Conservation (phyloP, 2,113 vertebrate genomes). For the Leptosomus discolor region DNA sequence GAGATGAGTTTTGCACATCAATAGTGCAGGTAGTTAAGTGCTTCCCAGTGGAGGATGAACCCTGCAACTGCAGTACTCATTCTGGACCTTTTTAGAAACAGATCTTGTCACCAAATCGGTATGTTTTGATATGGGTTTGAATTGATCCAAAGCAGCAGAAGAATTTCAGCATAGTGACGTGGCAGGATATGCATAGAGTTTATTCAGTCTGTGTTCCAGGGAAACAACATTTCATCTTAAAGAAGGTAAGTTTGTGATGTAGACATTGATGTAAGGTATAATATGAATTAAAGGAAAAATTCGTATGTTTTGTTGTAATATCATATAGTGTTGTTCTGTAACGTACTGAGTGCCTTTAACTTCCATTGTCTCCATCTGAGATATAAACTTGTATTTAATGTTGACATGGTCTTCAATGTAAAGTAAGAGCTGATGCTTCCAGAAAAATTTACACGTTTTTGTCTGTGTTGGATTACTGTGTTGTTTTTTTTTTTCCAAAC, state of each 20-base stretch:
- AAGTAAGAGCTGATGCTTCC: neutral
- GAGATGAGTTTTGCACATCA: neutral
- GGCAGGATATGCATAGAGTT: neutral
- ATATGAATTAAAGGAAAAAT: neutral
- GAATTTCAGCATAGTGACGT: neutral
- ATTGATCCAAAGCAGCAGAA: neutral
- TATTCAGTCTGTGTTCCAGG: neutral
- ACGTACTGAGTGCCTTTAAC: neutral
- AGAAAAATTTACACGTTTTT: neutral
- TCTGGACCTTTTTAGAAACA: neutral
- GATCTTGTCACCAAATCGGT: neutral
- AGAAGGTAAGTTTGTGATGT: neutral
- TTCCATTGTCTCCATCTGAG: neutral
- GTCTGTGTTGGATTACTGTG: neutral
- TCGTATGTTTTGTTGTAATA: neutral
- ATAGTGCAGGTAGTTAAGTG: neutral
- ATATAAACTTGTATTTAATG: neutral
- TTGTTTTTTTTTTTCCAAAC: neutral
- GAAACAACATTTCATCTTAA: neutral
- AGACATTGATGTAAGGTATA: neutral
- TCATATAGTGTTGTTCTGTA: neutral
- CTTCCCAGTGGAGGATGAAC: neutral
- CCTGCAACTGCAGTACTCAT: neutral
- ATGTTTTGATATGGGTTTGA: neutral
- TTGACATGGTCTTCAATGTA: neutral